Base-by-base conservation (phyloP, 2,888 invertebrate genomes). In the Antitype chi region DNA sequence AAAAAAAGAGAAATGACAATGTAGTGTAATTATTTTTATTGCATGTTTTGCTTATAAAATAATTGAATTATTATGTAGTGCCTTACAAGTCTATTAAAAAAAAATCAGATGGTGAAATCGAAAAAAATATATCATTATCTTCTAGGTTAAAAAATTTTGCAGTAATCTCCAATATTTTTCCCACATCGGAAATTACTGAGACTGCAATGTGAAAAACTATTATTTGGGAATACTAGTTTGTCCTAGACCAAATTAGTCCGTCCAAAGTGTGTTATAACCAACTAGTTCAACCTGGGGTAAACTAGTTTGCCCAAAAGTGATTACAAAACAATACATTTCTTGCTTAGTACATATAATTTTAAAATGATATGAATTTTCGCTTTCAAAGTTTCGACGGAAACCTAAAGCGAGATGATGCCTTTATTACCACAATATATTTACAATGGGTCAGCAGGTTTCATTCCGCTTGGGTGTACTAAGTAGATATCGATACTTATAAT, bases 361-460 rank as follows among this genome's bases (percentile, higher is more conserved):
- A 68, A 32, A 59, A 68, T 70, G 13, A 77, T 60, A 70, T 78
- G 77, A 86, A 85, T 90, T 92, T 93, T 95, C 95, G 90, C 93
- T 94, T 94, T 94, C 79, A 62, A 91, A 91, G 95, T 95, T 95
- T 95, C 93, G 90, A 81, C 81, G 72, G 94, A 95, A 95, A 95
- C 93, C 92, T 90, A 93, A 93, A 93, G 93, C 87, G 95, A 95
- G 94, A 93, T 92, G 89, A 88, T 87, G 74, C 85, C 88, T 89
- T 82, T 82, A 64, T 67, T 78, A 77, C 78, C 84, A 76, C 70
- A 78, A 78, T 72, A 55, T 66, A 73, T 52, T 53, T 43, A 74
- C 23, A 55, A 76, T 66, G 70, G 70, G 80, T 76, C 80, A 77
- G 59, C 71, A 78, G 81, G 82, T 85, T 84, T 85, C 87, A 88